Evolutionary conservation across 2,797 vertebrate genomes (phyloP).

Genomic region (Nannoperca australis): DNA sequence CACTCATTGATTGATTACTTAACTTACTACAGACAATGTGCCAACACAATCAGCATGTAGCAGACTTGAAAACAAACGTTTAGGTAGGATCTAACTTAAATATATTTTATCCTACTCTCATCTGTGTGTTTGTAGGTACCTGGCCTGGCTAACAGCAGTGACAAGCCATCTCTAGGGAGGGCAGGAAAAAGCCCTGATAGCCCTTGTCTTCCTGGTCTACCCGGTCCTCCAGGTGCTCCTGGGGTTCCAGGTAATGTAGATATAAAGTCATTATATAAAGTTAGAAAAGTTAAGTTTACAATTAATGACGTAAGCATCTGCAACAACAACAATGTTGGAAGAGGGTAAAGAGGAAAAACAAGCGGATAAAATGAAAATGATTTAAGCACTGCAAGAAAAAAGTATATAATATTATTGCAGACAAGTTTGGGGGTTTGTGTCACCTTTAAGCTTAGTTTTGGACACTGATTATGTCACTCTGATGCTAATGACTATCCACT

Average conservation of each 20-base stretch:
- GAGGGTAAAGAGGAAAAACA: background rate
- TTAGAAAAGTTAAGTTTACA: background rate
- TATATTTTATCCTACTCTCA: background rate
- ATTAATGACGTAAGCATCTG: background rate
- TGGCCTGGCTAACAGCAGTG: conserved; percentile 80
- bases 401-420: background rate
- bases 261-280: background rate
- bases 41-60: background rate
- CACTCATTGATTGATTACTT: background rate
- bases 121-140: conserved; percentile 67
- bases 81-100: conserved; percentile 3
- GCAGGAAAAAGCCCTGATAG: conserved; percentile 74
- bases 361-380: background rate
- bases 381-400: background rate
- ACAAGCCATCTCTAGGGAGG: conserved; percentile 76
- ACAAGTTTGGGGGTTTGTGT: background rate
- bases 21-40: background rate
- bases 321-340: background rate
- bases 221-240: conserved; percentile 81
- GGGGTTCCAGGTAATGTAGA: conserved; percentile 82
- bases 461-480: background rate
- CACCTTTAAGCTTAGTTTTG: background rate
- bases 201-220: conserved; percentile 64
- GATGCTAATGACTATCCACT: background rate
- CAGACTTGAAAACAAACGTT: background rate